These are phyloP conservation scores for Bombus polaris DNA, from an alignment of 1,140 invertebrate species.

Conservation along the genomic window DNA sequence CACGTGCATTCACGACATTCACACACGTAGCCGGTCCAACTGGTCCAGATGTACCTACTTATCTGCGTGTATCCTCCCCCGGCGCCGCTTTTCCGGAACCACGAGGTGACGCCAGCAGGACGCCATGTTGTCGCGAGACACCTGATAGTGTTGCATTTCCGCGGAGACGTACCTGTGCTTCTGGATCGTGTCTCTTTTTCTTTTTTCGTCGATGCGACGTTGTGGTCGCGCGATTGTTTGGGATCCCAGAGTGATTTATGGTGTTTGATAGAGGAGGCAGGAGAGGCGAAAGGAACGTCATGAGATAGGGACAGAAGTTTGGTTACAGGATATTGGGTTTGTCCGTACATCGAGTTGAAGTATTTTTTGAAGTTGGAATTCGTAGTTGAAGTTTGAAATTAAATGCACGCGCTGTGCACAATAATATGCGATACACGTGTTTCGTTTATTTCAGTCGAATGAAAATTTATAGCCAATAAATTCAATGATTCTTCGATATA, in stretches of 20 bases:
- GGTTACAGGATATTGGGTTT: neutral
- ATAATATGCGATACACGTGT: too few relatives aligned
- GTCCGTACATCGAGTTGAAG: neutral
- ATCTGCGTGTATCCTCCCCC: slow-evolving; percentile 17
- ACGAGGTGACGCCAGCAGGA: neutral
- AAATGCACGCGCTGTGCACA: too few relatives aligned
- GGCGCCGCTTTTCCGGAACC: slow-evolving; percentile 14
- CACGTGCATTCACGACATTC: slow-evolving; percentile 51
- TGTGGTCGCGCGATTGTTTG: neutral
- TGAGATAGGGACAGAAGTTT: neutral
- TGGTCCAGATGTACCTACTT: slow-evolving; percentile 40
- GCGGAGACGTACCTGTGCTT: neutral
- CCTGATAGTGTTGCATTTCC: neutral
- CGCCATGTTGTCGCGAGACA: neutral
- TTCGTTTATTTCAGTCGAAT: too few relatives aligned
- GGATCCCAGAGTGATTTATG: slow-evolving; percentile 1
- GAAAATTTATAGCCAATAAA: too few relatives aligned
- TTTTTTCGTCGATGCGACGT: too few relatives aligned
- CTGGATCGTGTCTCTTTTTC: neutral
- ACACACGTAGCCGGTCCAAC: slow-evolving; percentile 5
- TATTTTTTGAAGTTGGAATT: neutral
- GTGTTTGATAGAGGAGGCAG: neutral
- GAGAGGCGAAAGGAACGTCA: too few relatives aligned
- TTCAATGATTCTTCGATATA: too few relatives aligned
- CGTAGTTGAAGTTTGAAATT: too few relatives aligned